These are phyloP conservation scores for Apaloderma vittatum DNA, from an alignment of 2,113 vertebrate genomes.

Conservation along the genomic window DNA sequence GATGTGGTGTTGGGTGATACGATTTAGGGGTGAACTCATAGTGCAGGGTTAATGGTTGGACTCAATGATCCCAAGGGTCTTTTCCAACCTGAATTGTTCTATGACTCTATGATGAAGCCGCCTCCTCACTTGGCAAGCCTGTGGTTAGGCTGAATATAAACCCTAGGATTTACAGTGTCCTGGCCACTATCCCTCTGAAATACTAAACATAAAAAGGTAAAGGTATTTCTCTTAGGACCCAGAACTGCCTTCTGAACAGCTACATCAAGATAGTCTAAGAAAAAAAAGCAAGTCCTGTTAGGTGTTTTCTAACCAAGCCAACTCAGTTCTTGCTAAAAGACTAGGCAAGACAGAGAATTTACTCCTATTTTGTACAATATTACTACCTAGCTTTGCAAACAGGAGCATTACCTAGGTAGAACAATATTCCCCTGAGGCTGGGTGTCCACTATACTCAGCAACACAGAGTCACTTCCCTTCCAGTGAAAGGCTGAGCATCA, in stretches of 20 bases:
- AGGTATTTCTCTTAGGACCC: not conserved
- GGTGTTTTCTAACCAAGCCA: not conserved
- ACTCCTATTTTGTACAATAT: not conserved
- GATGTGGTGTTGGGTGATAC: too few relatives aligned
- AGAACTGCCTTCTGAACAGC: not conserved
- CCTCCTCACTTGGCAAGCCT: not conserved
- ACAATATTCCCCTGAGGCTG: not conserved
- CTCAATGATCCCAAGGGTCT: too few relatives aligned
- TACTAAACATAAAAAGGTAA: accelerated
- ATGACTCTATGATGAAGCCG: not conserved
- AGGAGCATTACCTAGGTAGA: not conserved
- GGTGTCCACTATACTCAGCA: not conserved
- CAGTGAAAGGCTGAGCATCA: accelerated
- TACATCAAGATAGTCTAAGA: not conserved
- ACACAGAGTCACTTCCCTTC: not conserved
- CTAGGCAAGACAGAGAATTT: not conserved
- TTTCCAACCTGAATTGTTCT: too few relatives aligned
- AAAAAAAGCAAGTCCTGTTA: not conserved
- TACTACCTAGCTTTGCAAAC: not conserved
- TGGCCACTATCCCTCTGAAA: not conserved
- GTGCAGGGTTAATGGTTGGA: too few relatives aligned
- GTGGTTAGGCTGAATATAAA: not conserved
- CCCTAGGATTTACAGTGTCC: not conserved
- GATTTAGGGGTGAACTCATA: too few relatives aligned
- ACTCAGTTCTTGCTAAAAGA: not conserved